phyloP scores from a whole-genome alignment of 23 tunicate genomes.

The Corella eumyota region DNA sequence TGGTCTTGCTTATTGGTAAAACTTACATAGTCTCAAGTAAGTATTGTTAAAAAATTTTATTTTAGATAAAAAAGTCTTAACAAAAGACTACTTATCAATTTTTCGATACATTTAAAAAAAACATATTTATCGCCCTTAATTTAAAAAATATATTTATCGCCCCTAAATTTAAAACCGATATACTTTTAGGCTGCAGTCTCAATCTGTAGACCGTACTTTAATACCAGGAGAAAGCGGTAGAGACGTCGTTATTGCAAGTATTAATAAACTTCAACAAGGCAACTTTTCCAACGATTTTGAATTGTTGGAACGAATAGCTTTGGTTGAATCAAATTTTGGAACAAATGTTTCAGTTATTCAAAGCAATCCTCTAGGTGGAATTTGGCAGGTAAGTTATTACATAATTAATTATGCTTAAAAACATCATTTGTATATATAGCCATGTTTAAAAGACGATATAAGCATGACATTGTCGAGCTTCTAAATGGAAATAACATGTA shows the following conservation, averaged over 20 bases:
- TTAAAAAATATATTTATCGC: too few species aligned
- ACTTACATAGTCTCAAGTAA: too few species aligned
- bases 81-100: too few species aligned
- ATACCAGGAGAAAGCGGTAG: slow-evolving; percentile 22
- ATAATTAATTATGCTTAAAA: background rate
- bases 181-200: background rate
- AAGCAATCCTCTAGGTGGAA: slow-evolving; percentile 12
- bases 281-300: slow-evolving; percentile 23
- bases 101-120: too few species aligned
- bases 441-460: background rate
- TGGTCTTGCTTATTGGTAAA: too few species aligned
- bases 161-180: too few species aligned
- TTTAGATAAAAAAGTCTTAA: too few species aligned
- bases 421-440: background rate
- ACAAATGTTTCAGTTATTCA: slow-evolving; percentile 4
- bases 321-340: slow-evolving; percentile 35
- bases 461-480: background rate
- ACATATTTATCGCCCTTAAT: too few species aligned
- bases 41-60: too few species aligned
- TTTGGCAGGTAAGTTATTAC: slow-evolving; percentile 33
- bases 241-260: slow-evolving; percentile 26
- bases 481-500: background rate
- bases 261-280: slow-evolving; percentile 11
- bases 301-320: slow-evolving; percentile 24
- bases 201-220: slow-evolving; percentile 8